Conservation (phyloP, 2,113 vertebrate genomes). For the human (Homo sapiens) region DNA sequence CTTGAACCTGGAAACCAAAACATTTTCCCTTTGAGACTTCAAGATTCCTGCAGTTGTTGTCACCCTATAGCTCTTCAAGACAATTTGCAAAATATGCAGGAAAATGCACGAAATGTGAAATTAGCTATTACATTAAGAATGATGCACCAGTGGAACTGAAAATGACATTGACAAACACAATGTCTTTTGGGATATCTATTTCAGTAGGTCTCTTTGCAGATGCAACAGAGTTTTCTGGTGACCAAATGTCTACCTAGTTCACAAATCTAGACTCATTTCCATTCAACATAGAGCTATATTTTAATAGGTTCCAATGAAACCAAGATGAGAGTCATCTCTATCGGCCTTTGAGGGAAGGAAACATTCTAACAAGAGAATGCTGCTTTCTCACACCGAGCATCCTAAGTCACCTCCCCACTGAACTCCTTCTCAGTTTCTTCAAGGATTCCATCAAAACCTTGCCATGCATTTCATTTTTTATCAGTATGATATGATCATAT, state of each 20-base stretch:
- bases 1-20: constrained; percentile 24
- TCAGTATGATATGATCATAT: constrained; percentile 69
- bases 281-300: constrained; percentile 73
- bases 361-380: constrained; percentile 74
- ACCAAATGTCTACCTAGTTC: constrained; percentile 79
- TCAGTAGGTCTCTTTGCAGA: constrained; percentile 20
- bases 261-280: constrained; percentile 80
- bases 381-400: constrained; percentile 64
- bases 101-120: background rate
- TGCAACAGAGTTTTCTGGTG: constrained; percentile 59
- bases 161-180: constrained; percentile 61
- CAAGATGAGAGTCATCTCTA: constrained; percentile 72
- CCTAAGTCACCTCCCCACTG: constrained; percentile 28
- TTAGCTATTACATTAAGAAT: constrained; percentile 45
- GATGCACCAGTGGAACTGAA: background rate
- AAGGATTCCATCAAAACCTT: constrained; percentile 71
- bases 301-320: constrained; percentile 75
- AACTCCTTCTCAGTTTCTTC: constrained; percentile 72
- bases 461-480: constrained; percentile 66
- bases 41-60: background rate
- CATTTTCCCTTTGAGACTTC: background rate
- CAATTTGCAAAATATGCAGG: constrained; percentile 32
- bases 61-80: constrained; percentile 35
- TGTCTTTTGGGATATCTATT: constrained; percentile 62
- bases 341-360: constrained; percentile 74